These are phyloP conservation scores for Baccha elongata DNA, from an alignment of 2,888 invertebrate genomes.

Conservation along the genomic window DNA sequence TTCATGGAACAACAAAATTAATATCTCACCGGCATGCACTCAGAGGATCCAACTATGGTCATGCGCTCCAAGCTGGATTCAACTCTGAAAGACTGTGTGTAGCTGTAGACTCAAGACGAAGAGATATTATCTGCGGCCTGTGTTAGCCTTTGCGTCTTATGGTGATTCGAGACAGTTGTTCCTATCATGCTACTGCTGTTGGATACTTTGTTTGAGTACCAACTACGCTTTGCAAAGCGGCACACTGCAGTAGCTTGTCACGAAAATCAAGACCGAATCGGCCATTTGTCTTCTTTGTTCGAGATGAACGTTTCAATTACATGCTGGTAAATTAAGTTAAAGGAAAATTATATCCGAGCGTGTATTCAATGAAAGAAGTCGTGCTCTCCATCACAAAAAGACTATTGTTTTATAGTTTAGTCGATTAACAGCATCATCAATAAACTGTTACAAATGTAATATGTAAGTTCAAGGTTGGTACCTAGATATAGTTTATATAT, in stretches of 20 bases:
- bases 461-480: slow-evolving; percentile 28
- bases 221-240: slow-evolving; percentile 32
- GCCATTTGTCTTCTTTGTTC: slow-evolving; percentile 54
- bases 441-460: not conserved
- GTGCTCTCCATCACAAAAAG: slow-evolving; percentile 23
- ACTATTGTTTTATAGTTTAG: slow-evolving; percentile 24
- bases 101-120: not conserved
- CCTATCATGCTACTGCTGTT: slow-evolving; percentile 20
- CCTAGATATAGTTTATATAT: not conserved
- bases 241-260: slow-evolving; percentile 42
- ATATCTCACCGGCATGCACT: slow-evolving; percentile 31
- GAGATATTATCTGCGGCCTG: slow-evolving; percentile 50
- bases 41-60: slow-evolving; percentile 39
- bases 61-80: slow-evolving; percentile 33
- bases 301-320: slow-evolving; percentile 60
- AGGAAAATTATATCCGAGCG: slow-evolving; percentile 19
- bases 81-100: slow-evolving; percentile 8
- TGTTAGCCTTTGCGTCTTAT: slow-evolving; percentile 32
- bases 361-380: slow-evolving; percentile 13
- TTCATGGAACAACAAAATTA: slow-evolving; percentile 28
- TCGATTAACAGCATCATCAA: not conserved
- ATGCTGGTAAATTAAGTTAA: slow-evolving; percentile 19
- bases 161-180: slow-evolving; percentile 19
- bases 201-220: slow-evolving; percentile 20
- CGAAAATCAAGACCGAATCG: slow-evolving; percentile 39